These are phyloP conservation scores for Tupaia chinensis DNA, from an alignment of 2,113 vertebrate species.

Conservation along the genomic window DNA sequence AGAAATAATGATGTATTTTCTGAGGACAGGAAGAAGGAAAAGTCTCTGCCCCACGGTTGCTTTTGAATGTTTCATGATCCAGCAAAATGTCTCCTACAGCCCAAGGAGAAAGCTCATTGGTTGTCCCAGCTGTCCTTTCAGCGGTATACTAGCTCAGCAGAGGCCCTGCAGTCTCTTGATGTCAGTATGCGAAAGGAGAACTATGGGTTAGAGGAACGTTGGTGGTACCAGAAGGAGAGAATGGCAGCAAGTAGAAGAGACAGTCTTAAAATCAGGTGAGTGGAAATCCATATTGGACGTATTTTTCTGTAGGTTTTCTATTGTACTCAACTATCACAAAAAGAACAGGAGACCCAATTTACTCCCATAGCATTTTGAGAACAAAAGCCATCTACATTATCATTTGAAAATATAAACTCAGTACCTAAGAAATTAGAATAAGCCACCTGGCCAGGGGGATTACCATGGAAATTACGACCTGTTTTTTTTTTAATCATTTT, in stretches of 20 bases:
- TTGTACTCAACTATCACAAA: constrained; percentile 2
- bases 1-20: not conserved
- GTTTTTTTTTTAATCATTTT: constrained; percentile 22
- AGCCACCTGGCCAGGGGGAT: not conserved
- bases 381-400: not conserved
- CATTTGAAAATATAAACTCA: constrained; percentile 27
- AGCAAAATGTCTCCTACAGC: not conserved
- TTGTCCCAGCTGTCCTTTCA: not conserved
- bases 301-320: not conserved
- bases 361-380: not conserved
- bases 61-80: not conserved
- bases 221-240: not conserved
- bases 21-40: not conserved
- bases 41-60: not conserved
- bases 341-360: constrained; percentile 7
- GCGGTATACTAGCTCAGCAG: not conserved
- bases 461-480: not conserved
- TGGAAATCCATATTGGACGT: constrained; percentile 7
- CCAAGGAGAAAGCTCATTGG: not conserved
- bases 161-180: not conserved
- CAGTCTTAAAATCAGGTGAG: not conserved
- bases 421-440: not conserved
- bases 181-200: not conserved
- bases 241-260: not conserved
- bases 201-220: not conserved